A percentile compares a stretch with the other conserved stretches of the same genome.
phyloP scores from a whole-genome alignment of 2,888 invertebrate species.

The Dolichomitus sp. region DNA sequence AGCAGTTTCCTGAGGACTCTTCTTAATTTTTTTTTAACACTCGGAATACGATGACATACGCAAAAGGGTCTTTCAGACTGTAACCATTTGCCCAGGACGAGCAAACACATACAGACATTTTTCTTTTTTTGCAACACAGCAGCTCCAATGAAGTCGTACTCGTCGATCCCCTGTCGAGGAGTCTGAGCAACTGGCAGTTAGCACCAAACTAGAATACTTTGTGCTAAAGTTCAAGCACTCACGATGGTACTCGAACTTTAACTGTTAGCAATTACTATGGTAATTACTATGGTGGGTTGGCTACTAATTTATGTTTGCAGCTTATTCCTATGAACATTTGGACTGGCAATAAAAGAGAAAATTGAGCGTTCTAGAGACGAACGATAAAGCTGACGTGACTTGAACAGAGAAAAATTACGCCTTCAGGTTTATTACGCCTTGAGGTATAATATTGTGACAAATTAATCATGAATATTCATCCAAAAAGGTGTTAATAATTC shows the following conservation, averaged over 20 bases:
- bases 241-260: not conserved
- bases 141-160: too few species aligned
- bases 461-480: not conserved
- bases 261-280: not conserved
- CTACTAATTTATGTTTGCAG: not conserved
- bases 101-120: slow-evolving; percentile 1
- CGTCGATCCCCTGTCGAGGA: not conserved
- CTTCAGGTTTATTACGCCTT: not conserved
- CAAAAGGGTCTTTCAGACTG: slow-evolving; percentile 3
- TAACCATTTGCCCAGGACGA: slow-evolving; percentile 2
- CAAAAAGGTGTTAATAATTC: not conserved
- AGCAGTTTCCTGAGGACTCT: slow-evolving; percentile 17
- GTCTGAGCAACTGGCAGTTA: not conserved
- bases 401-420: not conserved
- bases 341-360: not conserved
- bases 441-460: not conserved
- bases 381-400: not conserved
- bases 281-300: not conserved
- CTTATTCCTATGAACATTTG: not conserved
- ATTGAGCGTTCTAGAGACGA: not conserved
- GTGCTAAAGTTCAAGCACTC: not conserved
- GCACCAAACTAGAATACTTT: not conserved
- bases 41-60: not conserved
- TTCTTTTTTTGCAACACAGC: not conserved
- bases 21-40: slow-evolving; percentile 24